Conservation (phyloP, 2,113 vertebrate genomes). For the Platysteira castanea region DNA sequence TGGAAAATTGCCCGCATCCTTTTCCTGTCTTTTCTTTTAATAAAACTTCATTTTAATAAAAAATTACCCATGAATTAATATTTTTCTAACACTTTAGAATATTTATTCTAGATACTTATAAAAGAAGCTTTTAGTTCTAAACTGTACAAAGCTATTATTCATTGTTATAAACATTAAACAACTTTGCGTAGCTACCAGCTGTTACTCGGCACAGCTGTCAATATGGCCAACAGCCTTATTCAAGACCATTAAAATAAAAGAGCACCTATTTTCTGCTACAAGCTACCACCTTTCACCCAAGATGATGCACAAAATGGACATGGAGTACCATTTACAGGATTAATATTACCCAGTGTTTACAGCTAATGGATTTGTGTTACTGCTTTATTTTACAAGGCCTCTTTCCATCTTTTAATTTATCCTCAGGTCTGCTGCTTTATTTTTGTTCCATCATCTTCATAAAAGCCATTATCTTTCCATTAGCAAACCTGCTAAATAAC, state of each 20-base stretch:
- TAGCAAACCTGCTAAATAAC: conserved; percentile 53
- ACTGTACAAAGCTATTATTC: neutral
- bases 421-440: conserved; percentile 41
- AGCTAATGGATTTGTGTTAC: conserved; percentile 36
- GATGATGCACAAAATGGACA: neutral
- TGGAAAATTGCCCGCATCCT: neutral
- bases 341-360: conserved; percentile 42
- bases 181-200: conserved; percentile 12
- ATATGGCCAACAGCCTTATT: neutral
- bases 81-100: neutral
- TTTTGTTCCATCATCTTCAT: conserved; percentile 43
- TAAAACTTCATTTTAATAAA: neutral
- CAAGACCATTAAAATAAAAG: conserved; percentile 51
- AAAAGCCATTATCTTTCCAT: conserved; percentile 68
- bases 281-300: conserved; percentile 43
- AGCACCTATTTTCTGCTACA: conserved; percentile 43
- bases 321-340: conserved; percentile 49
- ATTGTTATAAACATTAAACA: conserved; percentile 26
- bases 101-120: neutral
- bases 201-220: conserved; percentile 26
- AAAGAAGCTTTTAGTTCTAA: neutral
- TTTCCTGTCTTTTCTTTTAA: neutral
- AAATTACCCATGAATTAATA: neutral
- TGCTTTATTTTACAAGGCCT: conserved; percentile 47
- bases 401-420: conserved; percentile 58